Evolutionary conservation across 2,797 vertebrate species (phyloP).

Genomic region (Protosalanx chinensis): DNA sequence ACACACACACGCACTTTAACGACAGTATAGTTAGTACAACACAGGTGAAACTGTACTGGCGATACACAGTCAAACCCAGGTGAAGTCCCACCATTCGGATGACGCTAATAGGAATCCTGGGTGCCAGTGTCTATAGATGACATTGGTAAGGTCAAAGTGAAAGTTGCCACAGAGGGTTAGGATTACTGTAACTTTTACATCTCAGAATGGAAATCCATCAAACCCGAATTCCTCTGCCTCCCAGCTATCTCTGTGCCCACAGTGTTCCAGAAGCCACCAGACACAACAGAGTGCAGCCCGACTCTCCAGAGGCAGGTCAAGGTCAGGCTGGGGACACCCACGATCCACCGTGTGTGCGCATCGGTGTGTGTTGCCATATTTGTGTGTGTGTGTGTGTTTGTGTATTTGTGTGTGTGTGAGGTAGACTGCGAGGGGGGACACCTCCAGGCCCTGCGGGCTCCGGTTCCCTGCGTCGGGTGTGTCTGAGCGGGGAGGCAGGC

Average conservation of each 20-base stretch:
- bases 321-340: constrained; percentile 65
- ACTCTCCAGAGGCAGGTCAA: constrained; percentile 65
- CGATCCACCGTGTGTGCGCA: constrained; percentile 38
- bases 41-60: too few species aligned
- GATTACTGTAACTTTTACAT: too few species aligned
- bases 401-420: constrained; percentile 12
- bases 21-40: too few species aligned
- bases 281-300: constrained; percentile 41
- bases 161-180: too few species aligned
- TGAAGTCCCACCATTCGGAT: too few species aligned
- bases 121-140: too few species aligned
- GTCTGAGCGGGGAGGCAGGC: constrained; percentile 69
- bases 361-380: constrained; percentile 6
- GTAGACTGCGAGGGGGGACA: constrained; percentile 58
- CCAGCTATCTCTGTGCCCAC: constrained; percentile 45
- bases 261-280: constrained; percentile 24
- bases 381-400: constrained; percentile 3
- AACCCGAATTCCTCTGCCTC: background rate
- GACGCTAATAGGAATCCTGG: too few species aligned
- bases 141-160: too few species aligned
- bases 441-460: constrained; percentile 72
- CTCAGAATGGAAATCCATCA: too few species aligned
- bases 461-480: constrained; percentile 72
- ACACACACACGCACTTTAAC: constrained; percentile 7
- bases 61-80: too few species aligned